These are phyloP conservation scores for Lathronympha strigana DNA, from an alignment of 2,888 invertebrate species.

Conservation along the genomic window DNA sequence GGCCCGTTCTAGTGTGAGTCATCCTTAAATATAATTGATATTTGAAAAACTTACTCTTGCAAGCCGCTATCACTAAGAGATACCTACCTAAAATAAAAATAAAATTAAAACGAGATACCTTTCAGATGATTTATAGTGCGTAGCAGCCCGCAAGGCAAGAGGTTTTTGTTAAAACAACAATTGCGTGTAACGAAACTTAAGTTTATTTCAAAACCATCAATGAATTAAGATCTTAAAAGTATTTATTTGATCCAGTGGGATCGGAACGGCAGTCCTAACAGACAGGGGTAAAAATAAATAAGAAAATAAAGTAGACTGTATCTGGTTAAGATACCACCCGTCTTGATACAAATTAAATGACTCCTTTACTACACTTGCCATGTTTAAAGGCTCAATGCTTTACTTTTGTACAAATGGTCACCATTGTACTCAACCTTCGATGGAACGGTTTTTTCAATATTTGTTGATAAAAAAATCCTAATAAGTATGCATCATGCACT, in stretches of 20 bases:
- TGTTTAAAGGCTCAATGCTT: neutral
- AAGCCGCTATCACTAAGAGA: too few relatives aligned
- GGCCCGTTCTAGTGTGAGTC: too few relatives aligned
- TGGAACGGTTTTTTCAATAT: too few relatives aligned
- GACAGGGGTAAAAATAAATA: constrained; percentile 55
- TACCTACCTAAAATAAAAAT: too few relatives aligned
- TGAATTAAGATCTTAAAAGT: constrained; percentile 59
- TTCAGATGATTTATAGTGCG: too few relatives aligned
- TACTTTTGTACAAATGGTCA: neutral
- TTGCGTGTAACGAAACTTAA: neutral
- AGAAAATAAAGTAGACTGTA: constrained; percentile 48
- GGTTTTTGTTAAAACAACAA: too few relatives aligned
- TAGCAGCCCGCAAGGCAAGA: too few relatives aligned
- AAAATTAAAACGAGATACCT: too few relatives aligned
- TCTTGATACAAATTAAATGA: neutral
- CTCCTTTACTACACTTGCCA: neutral
- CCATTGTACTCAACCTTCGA: neutral
- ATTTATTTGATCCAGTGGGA: constrained; percentile 59
- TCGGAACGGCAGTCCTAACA: constrained; percentile 53
- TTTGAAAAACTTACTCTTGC: too few relatives aligned
- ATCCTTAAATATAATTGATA: too few relatives aligned
- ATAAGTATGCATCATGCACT: too few relatives aligned
- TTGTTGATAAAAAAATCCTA: too few relatives aligned
- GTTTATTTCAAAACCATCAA: constrained; percentile 16
- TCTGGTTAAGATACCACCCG: constrained; percentile 43